Evolutionary conservation across 2,797 vertebrate species (phyloP).

Genomic region (Tokudaia muenninki): DNA sequence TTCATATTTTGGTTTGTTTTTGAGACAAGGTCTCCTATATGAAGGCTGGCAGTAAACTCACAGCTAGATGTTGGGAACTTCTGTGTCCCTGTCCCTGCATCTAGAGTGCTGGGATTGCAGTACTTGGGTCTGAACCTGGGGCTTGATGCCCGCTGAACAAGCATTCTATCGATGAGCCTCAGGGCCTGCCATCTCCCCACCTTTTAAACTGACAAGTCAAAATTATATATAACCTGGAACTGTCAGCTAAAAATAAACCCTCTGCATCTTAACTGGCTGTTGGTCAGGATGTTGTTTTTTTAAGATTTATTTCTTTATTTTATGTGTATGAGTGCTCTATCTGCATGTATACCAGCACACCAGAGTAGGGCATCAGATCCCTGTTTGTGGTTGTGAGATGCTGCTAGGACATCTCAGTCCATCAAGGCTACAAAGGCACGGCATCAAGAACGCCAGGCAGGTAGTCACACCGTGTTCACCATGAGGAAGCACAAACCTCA

Average conservation of each 20-base stretch:
- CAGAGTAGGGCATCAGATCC: not conserved
- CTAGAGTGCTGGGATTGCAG: not conserved
- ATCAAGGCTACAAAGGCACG: not conserved
- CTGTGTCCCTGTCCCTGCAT: not conserved
- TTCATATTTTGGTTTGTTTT: not conserved
- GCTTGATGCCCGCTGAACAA: not conserved
- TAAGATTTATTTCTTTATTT: not conserved
- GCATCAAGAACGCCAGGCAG: rapidly evolving
- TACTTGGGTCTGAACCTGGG: not conserved
- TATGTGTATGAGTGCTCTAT: not conserved
- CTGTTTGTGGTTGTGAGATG: not conserved
- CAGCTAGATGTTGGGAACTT: not conserved
- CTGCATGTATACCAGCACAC: too few relatives aligned
- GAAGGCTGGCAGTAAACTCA: not conserved
- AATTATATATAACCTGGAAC: not conserved
- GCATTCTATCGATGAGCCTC: not conserved
- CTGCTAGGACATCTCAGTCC: too few relatives aligned
- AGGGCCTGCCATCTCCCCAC: too few relatives aligned
- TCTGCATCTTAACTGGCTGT: not conserved
- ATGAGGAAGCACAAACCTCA: too few relatives aligned
- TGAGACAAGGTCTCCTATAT: not conserved
- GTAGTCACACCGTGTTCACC: too few relatives aligned
- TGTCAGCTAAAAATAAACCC: not conserved
- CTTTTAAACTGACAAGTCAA: not conserved
- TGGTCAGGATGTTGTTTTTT: not conserved